Base-by-base conservation (phyloP, 1,140 invertebrate genomes). In the Cydia amplana region DNA sequence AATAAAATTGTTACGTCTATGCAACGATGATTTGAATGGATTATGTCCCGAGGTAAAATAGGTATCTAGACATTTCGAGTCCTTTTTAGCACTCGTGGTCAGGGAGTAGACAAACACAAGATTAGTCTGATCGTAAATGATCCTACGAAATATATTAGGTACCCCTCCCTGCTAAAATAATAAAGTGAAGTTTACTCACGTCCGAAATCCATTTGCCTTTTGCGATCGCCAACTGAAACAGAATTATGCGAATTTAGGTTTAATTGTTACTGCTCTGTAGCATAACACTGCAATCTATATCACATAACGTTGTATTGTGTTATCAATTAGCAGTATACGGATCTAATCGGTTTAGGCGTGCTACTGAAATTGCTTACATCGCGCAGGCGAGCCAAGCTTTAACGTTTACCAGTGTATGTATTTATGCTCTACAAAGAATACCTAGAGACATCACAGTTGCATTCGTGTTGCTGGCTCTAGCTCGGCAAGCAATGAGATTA, bases 191-290 rank as follows among this genome's bases (percentile, higher is more conserved):
- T 60, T 23, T 36, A 65, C 64, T 65, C 64, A 65, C 64, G 25
- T 65, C 18, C 64, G 14, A 65, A 65, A 65, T 65, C 25, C 64
- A 65, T 65, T 65, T 65, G 64, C 25, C 64, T 28, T 65, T 65
- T 12, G 64, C 4, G 3, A n/a, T n/a, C 64, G 25, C 25, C 64
- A 65, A n/a, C 25, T 65, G 64, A 65, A 65, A 32, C 28, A 65
- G 12, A 65, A 65, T 28, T 65, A 65, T 32, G 6, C n/a, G 4
- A 32, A 36, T 64, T 32, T 12, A 67, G 18, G 55, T 60, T 23
- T 10, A 10, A 60, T 60, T 20, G 20, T 55, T 55, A 60, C 18
- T 60, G 55, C 18, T 60, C 55, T 12, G 20, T 23, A n/a, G 49
- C 4, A 51, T 51, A 18, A 51, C 49, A 18, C n/a, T 51, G 49